Base-by-base conservation (phyloP, 2,888 invertebrate species). In the Drosophila nr. medialis region DNA sequence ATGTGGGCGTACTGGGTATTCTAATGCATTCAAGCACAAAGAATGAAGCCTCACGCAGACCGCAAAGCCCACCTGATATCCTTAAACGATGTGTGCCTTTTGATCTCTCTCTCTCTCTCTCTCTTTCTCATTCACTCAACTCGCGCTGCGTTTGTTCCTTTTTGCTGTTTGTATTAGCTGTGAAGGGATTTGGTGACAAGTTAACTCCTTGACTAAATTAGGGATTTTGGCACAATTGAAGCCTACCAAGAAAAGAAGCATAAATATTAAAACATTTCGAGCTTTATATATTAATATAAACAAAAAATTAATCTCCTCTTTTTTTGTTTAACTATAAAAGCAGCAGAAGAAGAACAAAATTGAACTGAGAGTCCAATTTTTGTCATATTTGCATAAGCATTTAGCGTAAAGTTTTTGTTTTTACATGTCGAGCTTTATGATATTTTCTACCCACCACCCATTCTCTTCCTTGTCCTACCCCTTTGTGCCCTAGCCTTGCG, bases 1-100 rank as follows among this genome's bases (percentile, higher is more conserved):
- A 3, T 51, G 27, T 55, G 27, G 8, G 24, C 55, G 34, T 11
- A 15, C 50, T 56, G 62, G 27, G 62, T 58, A 74, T 74, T 70
- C 36, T 59, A 56, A 49, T 68, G 68, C 53, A 68, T 45, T 58
- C 51, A 56, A 58, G 58, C 69, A 36, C 15, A 63, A 34, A 53
- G 30, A 13, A 64, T 60, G 10, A 36, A 18, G 49, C 42, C 55
- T 29, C 29, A 49, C 34, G 56, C 45, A 49, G 36, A 29, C 45
- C 34, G 15, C 13, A 21, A 49, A 51, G n/a, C n/a, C 13, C 34
- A 50, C 21, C 54, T 62, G 34, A 34, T 55, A 51, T 7, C 50
- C 54, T 38, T 29, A 34, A 56, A 66, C 34, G 50, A 50, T 56
- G 21, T 2, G 21, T 61, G 32, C n/a, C 42, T 48, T 64, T 58